phyloP scores from a whole-genome alignment of 2,797 vertebrate genomes.

The Ataeniobius toweri region DNA sequence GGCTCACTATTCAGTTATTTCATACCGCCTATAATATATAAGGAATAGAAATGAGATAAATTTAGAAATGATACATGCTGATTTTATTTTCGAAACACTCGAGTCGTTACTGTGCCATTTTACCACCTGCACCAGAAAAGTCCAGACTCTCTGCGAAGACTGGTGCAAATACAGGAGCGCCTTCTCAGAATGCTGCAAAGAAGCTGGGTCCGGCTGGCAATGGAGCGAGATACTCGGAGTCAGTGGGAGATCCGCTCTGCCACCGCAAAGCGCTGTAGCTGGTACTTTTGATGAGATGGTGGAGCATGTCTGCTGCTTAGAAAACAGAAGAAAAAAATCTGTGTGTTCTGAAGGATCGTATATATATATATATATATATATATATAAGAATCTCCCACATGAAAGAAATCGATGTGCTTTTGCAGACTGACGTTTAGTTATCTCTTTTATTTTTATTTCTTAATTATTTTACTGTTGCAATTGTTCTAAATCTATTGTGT shows the following conservation, averaged over 20 bases:
- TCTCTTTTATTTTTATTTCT: slow-evolving; percentile 2
- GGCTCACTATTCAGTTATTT: slow-evolving; percentile 27
- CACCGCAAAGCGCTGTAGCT: slow-evolving; percentile 40
- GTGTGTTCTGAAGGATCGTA: slow-evolving; percentile 25
- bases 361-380: too few species aligned
- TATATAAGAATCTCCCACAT: background rate
- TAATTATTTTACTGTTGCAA: background rate
- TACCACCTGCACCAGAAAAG: background rate
- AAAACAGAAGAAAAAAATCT: slow-evolving; percentile 8
- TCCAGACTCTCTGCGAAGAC: background rate
- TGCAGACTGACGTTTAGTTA: background rate
- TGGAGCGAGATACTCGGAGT: slow-evolving; percentile 40
- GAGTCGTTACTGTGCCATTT: slow-evolving; percentile 14
- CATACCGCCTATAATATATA: background rate
- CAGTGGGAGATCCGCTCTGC: slow-evolving; percentile 53
- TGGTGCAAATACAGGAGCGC: slow-evolving; percentile 28
- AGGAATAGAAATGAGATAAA: background rate
- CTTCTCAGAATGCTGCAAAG: slow-evolving; percentile 43
- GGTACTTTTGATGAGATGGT: slow-evolving; percentile 21
- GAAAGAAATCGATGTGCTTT: background rate
- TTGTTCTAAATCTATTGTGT: background rate
- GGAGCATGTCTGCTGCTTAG: slow-evolving; percentile 13
- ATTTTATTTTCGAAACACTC: background rate
- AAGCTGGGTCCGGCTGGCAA: slow-evolving; percentile 17
- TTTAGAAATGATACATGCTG: background rate